Evolutionary conservation across 1,140 invertebrate genomes (phyloP).

Genomic region (Venturia canescens): DNA sequence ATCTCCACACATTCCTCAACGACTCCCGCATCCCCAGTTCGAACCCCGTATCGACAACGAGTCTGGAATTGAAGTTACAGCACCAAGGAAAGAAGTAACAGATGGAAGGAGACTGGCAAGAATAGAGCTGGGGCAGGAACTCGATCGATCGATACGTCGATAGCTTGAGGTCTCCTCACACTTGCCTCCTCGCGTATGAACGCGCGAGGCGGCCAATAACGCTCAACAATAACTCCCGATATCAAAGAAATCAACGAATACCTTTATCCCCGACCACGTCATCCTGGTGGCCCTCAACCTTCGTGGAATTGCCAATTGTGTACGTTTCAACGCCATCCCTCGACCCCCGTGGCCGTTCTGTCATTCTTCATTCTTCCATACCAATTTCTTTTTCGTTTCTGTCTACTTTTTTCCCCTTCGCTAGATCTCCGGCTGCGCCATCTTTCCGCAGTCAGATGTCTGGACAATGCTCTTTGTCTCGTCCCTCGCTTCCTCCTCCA

Average conservation of each 20-base stretch:
- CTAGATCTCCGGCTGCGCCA: background rate
- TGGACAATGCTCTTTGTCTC: constrained; percentile 5
- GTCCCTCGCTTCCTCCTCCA: constrained; percentile 25
- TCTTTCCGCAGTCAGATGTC: background rate
- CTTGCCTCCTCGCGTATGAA: background rate
- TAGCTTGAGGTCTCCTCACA: background rate
- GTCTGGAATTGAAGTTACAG: background rate
- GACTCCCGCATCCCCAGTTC: no score
- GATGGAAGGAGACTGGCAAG: background rate
- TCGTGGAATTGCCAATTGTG: constrained; percentile 60
- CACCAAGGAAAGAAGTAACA: background rate
- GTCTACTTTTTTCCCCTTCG: background rate
- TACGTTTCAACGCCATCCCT: constrained; percentile 51
- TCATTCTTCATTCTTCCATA: constrained; percentile 47
- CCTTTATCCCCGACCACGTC: constrained; percentile 26
- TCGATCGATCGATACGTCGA: constrained; percentile 35
- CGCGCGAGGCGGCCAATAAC: constrained; percentile 39
- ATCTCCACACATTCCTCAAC: no score
- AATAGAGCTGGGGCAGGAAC: background rate
- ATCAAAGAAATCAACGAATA: constrained; percentile 60
- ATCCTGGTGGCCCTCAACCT: no score
- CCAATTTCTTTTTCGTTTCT: background rate
- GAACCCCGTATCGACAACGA: background rate
- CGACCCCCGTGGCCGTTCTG: constrained; percentile 47
- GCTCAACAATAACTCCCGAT: constrained; percentile 53